Conservation (phyloP, 2,797 vertebrate species). For the Lagorchestes hirsutus region DNA sequence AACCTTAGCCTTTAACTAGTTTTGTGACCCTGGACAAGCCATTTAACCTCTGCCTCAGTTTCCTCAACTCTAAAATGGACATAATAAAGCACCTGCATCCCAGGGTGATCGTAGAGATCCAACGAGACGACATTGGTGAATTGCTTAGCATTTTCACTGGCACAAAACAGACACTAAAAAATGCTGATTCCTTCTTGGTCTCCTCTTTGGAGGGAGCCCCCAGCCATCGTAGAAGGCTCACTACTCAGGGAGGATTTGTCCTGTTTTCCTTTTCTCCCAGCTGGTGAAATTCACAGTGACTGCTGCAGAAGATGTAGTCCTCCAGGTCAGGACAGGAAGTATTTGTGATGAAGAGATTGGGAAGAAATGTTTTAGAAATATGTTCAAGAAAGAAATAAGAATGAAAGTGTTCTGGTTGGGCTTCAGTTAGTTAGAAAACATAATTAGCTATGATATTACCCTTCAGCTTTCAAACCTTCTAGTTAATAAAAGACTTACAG, state of each 20-base stretch:
- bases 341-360: neutral
- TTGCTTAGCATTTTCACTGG: neutral
- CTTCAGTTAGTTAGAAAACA: no score
- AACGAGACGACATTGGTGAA: neutral
- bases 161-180: neutral
- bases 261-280: neutral
- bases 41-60: neutral
- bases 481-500: neutral
- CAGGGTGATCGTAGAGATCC: no score
- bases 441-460: no score
- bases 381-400: no score
- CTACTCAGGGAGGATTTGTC: neutral
- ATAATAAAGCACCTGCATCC: no score
- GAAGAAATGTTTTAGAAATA: no score
- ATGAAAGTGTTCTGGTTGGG: no score
- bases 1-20: neutral
- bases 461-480: neutral
- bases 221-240: neutral
- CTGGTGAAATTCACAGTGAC: neutral
- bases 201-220: neutral
- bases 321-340: neutral
- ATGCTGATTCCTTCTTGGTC: neutral
- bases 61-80: neutral
- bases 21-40: neutral
- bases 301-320: neutral